phyloP scores from a whole-genome alignment of 2,113 vertebrate genomes.

The Tenrec ecaudatus region DNA sequence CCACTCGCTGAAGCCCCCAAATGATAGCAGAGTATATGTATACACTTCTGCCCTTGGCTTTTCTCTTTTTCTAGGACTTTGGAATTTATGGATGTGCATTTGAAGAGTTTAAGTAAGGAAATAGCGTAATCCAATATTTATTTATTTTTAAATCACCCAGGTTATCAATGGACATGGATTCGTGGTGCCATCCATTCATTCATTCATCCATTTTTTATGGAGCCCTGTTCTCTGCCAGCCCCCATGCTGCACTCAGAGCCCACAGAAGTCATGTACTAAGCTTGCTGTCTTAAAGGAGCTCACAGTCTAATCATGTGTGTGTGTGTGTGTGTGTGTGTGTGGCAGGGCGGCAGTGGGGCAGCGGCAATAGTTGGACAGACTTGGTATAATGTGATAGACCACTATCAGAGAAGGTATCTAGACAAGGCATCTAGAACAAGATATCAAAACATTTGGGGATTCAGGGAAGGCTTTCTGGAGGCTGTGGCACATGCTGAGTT shows the following conservation, averaged over 20 bases:
- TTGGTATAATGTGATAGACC: not conserved
- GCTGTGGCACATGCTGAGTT: not conserved
- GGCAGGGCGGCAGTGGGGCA: no score
- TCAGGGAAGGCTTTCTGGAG: not conserved
- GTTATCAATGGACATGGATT: not conserved
- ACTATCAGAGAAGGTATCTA: not conserved
- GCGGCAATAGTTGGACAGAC: not conserved
- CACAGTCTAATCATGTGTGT: not conserved
- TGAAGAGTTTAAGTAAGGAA: conserved; percentile 12
- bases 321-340: no score
- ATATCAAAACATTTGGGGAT: not conserved
- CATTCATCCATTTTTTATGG: not conserved
- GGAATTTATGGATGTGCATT: not conserved
- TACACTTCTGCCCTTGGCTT: not conserved
- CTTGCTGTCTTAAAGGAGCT: not conserved
- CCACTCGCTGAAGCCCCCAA: not conserved
- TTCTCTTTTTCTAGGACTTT: not conserved
- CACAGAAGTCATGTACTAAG: not conserved
- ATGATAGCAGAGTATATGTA: not conserved
- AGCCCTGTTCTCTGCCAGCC: not conserved
- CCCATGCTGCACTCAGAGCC: not conserved
- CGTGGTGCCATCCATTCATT: not conserved
- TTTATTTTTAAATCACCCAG: not conserved
- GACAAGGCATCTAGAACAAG: not conserved
- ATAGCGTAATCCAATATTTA: not conserved